Conservation (phyloP, 2,888 invertebrate species). For the Dicroscelio sp. region DNA sequence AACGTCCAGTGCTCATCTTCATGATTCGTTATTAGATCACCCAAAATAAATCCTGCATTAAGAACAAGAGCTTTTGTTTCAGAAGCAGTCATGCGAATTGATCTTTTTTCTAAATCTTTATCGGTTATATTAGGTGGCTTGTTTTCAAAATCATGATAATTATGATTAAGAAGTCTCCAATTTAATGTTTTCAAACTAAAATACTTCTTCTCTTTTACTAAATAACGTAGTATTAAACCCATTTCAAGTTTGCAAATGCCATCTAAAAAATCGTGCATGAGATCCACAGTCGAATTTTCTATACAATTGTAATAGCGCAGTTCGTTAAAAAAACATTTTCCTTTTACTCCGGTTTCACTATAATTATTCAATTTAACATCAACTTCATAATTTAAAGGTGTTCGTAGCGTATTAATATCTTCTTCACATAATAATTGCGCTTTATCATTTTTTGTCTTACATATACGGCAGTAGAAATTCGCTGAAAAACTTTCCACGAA, state of each 20-base stretch:
- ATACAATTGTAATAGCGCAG: constrained; percentile 30
- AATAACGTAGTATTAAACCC: constrained; percentile 31
- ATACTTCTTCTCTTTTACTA: constrained; percentile 19
- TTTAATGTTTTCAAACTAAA: constrained; percentile 50
- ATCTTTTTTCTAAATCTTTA: constrained; percentile 4
- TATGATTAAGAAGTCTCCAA: constrained; percentile 30
- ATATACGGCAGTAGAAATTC: too few relatives aligned
- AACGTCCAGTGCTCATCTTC: constrained; percentile 43
- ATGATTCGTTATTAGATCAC: too few relatives aligned
- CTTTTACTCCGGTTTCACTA: constrained; percentile 20
- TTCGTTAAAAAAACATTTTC: constrained; percentile 44
- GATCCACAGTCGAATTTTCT: constrained; percentile 26
- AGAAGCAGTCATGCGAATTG: constrained; percentile 27
- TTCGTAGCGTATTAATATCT: not conserved
- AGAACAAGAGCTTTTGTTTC: not conserved
- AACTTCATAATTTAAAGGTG: not conserved
- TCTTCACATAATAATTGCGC: not conserved
- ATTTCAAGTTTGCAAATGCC: constrained; percentile 56
- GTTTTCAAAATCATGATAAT: constrained; percentile 26
- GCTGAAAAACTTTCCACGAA: too few relatives aligned
- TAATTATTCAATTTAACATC: not conserved
- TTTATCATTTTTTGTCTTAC: too few relatives aligned
- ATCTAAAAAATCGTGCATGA: constrained; percentile 55
- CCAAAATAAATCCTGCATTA: too few relatives aligned
- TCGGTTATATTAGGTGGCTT: constrained; percentile 5